Evolutionary conservation across 2,888 invertebrate genomes (phyloP).

Genomic region (Watsonalla binaria): DNA sequence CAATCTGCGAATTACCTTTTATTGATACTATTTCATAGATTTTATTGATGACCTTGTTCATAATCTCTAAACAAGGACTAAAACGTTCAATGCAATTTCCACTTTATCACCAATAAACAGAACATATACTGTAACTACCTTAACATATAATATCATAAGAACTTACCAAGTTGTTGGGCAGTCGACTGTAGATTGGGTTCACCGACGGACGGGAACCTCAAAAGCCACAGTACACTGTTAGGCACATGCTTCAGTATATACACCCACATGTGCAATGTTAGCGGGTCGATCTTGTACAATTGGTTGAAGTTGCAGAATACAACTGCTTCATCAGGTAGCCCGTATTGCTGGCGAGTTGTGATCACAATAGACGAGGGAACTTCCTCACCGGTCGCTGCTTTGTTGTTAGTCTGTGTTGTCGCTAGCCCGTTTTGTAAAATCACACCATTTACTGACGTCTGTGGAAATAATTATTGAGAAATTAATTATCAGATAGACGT

Average conservation of each 20-base stretch:
- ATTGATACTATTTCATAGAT: no score
- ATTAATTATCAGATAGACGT: neutral
- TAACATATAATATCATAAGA: no score
- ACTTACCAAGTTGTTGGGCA: conserved; percentile 87
- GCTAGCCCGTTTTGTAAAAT: conserved; percentile 98
- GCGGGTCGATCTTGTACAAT: conserved; percentile 98
- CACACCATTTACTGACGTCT: conserved; percentile 96
- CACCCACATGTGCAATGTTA: conserved; percentile 97
- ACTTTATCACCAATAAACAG: no score
- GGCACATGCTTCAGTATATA: conserved; percentile 96
- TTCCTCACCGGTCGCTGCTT: conserved; percentile 99
- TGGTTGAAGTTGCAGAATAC: conserved; percentile 99
- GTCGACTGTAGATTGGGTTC: conserved; percentile 91
- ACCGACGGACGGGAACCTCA: conserved; percentile 96
- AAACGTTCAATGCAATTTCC: no score
- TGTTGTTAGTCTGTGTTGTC: conserved; percentile 97
- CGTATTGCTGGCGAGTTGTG: conserved; percentile 97
- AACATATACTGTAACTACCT: neutral
- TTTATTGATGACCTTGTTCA: no score
- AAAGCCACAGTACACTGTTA: conserved; percentile 95
- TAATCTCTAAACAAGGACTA: no score
- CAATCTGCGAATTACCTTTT: no score
- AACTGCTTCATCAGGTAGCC: conserved; percentile 96
- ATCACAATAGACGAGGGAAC: conserved; percentile 97
- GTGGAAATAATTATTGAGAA: conserved; percentile 32